Evolutionary conservation across 2,888 invertebrate genomes (phyloP), one percentile per base, ranked within the genome.

Genomic region (Megastigmus dorsalis): DNA sequence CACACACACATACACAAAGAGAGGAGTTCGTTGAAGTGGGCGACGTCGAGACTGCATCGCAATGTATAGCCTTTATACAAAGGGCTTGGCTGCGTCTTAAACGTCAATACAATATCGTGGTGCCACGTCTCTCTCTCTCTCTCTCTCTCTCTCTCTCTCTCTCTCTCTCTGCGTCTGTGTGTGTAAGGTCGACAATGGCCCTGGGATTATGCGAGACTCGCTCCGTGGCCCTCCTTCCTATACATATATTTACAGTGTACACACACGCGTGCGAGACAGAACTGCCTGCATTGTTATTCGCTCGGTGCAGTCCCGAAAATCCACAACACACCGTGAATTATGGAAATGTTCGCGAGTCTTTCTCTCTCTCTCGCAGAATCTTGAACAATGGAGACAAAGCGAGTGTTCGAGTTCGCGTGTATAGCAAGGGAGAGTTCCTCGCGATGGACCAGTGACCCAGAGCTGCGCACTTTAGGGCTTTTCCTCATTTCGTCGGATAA

Each of bases 41-140:
- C 30, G 38, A 23, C 23, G 10, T 1, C 20, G 55, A 55, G 20
- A 36, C 36, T 33, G 23, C 23, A 52, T 52, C 9, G 1, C 59
- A 28, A n/a, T 30, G 20, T 30, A 20, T 20, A 13, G 7, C 5
- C 23, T n/a, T n/a, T n/a, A 1, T 30, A 55, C 52, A 63, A 59
- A 48, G 57, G 36, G 13, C 13, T 48, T n/a, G 18, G n/a, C n/a
- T 15, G 18, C 15, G 43, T 43, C 66, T 60, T 72, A 50, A 71
- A 71, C 59, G 59, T 72, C 72, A 54, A 72, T 72, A 66, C 65
- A 66, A 60, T 45, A 50, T 66, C 57, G 43, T 26, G 43, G 28
- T n/a, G 43, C 5, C 52, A 20, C n/a, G n/a, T n/a, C n/a, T n/a
- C n/a, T n/a, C n/a, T n/a, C n/a, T n/a, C n/a, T n/a, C n/a, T n/a